These are phyloP conservation scores for Yasuhikotakia modesta DNA, from an alignment of 2,797 vertebrate species.

Conservation along the genomic window DNA sequence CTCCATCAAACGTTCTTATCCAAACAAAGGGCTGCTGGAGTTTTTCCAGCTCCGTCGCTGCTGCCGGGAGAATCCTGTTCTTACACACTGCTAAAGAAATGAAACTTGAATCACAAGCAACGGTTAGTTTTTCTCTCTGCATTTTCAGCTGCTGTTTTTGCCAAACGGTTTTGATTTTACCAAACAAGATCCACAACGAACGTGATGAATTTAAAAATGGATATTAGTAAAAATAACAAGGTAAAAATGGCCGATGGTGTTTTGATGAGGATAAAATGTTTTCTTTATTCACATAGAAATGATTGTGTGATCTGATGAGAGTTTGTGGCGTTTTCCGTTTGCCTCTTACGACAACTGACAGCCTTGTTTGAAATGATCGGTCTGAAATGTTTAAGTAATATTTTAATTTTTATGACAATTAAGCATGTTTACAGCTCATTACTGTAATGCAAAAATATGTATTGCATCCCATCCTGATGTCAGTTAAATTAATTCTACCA, in stretches of 20 bases:
- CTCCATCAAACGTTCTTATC: not conserved
- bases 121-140: not conserved
- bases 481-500: no score
- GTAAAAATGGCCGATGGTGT: not conserved
- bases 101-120: constrained; percentile 26
- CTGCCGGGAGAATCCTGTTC: constrained; percentile 7
- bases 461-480: no score
- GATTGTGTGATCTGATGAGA: not conserved
- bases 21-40: constrained; percentile 34
- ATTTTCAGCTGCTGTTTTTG: not conserved
- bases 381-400: not conserved
- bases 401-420: not conserved
- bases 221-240: not conserved
- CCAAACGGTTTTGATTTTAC: not conserved
- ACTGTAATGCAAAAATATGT: not conserved
- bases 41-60: not conserved
- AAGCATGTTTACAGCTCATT: not conserved
- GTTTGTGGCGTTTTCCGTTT: not conserved
- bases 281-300: not conserved
- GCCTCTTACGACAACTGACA: not conserved
- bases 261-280: not conserved
- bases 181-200: constrained; percentile 1
- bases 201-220: not conserved
- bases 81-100: constrained; percentile 16
- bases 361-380: no score